Evolutionary conservation across 2,888 invertebrate genomes (phyloP).

Genomic region (Empis stercorea): DNA sequence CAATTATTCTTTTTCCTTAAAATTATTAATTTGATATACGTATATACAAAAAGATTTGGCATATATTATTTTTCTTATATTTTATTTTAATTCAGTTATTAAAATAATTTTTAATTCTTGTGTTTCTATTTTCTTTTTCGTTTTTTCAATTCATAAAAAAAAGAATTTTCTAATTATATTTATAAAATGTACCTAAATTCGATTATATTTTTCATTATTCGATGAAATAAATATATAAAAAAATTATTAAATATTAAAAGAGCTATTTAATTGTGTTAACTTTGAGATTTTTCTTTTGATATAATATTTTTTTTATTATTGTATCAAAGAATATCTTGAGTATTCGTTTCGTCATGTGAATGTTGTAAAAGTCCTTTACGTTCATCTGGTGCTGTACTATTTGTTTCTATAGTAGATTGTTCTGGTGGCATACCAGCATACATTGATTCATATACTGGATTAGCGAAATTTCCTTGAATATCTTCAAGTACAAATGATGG

Average conservation of each 20-base stretch:
- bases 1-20: no score
- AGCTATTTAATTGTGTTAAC: not conserved
- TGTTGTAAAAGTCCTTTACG: conserved; percentile 43
- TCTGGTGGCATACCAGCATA: conserved; percentile 41
- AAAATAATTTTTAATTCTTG: no score
- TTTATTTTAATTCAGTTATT: no score
- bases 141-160: no score
- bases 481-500: conserved; percentile 42
- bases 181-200: conserved; percentile 14
- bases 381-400: conserved; percentile 38
- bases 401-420: conserved; percentile 22
- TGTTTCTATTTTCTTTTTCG: no score
- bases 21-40: no score
- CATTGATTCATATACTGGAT: conserved; percentile 77
- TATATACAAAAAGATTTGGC: no score
- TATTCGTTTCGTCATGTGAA: conserved; percentile 37
- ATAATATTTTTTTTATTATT: conserved; percentile 6
- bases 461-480: conserved; percentile 62
- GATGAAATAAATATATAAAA: conserved; percentile 7
- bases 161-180: no score
- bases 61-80: no score
- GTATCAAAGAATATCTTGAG: conserved; percentile 37
- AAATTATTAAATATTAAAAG: no score
- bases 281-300: not conserved
- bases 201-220: conserved; percentile 10